Base-by-base conservation (phyloP, 2,888 invertebrate genomes). In the Epinotia ramella region DNA sequence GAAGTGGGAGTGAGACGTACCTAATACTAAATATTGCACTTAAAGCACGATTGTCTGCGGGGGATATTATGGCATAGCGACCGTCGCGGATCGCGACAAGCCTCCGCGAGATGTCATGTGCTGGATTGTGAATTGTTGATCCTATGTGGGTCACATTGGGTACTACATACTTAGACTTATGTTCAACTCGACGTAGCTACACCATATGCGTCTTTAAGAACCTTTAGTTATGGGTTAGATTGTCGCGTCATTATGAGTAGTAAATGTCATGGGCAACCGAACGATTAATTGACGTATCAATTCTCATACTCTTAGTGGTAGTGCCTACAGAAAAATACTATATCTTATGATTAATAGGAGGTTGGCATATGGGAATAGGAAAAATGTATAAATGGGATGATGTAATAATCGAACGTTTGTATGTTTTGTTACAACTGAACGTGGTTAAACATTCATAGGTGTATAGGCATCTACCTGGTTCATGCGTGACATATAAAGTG, bases 131-230 rank as follows among this genome's bases (percentile, higher is more conserved):
- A 77, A 76, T 80, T 77, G 76, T 77, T 78, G 77, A 79, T 79
- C 78, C 68, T 77, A 82, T 81, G 80, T 81, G 78, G 80, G 78
- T 80, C 81, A 79, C 77, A 78, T 78, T 77, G 73, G 77, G 76
- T 62, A 69, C 65, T 64, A 73, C 63, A n/a, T 64, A 66, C 59
- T 53, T 63, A 66, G 60, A 56, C 11, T 24, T 59, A 70, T 63
- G 65, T 40, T 46, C 28, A 2, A 60, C 66, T n/a, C 7, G 44
- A 57, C 60, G 40, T 40, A n/a, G 60, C 40, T 46, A 63, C 44
- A 57, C 71, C 60, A 76, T 67, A 72, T 46, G 40, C 66, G 67
- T 56, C 72, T 66, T 67, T 76, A 72, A 13, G 16, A 57, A 56
- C 46, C 56, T 67, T 67, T 57, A n/a, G 20, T 62, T 71, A 76